A percentile compares a stretch with the other conserved stretches of the same genome.
phyloP scores from a whole-genome alignment of 2,888 invertebrate genomes.

The Torymus texanus region DNA sequence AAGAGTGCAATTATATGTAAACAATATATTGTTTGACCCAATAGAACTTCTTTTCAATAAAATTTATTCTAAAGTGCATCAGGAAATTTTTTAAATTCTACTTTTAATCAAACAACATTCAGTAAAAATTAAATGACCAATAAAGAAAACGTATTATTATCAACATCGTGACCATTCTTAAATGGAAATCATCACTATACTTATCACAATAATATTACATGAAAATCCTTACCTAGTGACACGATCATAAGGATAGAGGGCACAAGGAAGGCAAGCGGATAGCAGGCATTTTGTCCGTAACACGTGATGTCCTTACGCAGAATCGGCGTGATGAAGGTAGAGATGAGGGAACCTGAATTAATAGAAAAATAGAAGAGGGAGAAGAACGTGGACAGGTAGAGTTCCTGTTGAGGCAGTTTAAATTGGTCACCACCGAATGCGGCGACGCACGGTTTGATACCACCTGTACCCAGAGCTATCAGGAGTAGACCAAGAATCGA shows the following conservation, averaged over 20 bases:
- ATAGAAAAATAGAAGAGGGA: constrained; percentile 96
- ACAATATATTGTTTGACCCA: too few relatives aligned
- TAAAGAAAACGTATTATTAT: too few relatives aligned
- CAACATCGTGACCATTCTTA: neutral
- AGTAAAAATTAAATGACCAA: too few relatives aligned
- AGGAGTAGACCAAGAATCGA: constrained; percentile 83
- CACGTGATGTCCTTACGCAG: constrained; percentile 87
- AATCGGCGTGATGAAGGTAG: constrained; percentile 91
- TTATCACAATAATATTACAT: neutral
- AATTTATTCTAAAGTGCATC: too few relatives aligned
- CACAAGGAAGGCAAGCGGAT: constrained; percentile 90
- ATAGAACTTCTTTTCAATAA: too few relatives aligned
- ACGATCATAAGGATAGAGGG: constrained; percentile 91
- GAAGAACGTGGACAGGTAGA: constrained; percentile 89
- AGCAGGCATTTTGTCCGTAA: constrained; percentile 86
- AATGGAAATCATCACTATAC: neutral
- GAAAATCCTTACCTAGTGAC: constrained; percentile 81
- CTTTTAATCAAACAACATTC: too few relatives aligned
- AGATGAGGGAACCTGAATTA: constrained; percentile 92
- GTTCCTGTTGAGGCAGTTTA: constrained; percentile 85
- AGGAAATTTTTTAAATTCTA: too few relatives aligned
- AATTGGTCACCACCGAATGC: constrained; percentile 98
- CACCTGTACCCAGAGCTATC: constrained; percentile 94
- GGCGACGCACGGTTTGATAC: constrained; percentile 96
- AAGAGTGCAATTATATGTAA: too few relatives aligned